A percentile compares a stretch with the other conserved stretches of the same genome.
Conservation (phyloP, 1,140 invertebrate species). For the Contarinia nasturtii region DNA sequence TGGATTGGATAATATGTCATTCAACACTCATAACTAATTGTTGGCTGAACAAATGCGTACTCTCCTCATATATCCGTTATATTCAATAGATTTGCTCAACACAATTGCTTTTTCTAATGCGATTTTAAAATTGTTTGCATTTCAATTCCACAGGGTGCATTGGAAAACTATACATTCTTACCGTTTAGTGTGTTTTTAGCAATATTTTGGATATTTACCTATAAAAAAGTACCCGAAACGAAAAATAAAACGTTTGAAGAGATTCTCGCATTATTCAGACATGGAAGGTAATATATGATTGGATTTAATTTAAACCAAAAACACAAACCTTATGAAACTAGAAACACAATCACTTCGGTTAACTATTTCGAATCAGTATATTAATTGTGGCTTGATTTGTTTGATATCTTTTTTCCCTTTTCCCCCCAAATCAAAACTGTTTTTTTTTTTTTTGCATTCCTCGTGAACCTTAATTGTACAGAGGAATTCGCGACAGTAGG, state of each 20-base stretch:
- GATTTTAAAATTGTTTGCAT: not conserved
- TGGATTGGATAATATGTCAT: not conserved
- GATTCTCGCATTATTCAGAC: conserved; percentile 77
- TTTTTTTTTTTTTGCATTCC: not conserved
- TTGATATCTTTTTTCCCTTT: no score
- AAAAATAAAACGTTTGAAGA: conserved; percentile 98
- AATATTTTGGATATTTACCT: conserved; percentile 94
- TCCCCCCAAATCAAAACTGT: no score
- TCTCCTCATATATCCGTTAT: no score
- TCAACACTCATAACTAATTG: not conserved
- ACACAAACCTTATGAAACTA: no score
- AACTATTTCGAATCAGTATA: no score
- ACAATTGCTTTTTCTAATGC: no score
- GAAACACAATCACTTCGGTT: no score
- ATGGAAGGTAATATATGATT: conserved; percentile 56
- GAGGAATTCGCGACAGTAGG: conserved; percentile 54
- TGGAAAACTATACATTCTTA: conserved; percentile 93
- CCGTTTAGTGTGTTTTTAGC: conserved; percentile 91
- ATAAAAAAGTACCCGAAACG: conserved; percentile 95
- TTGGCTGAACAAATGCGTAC: no score
- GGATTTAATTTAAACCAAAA: no score
- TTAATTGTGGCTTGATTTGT: no score
- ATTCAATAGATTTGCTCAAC: no score
- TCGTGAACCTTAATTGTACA: conserved; percentile 11
- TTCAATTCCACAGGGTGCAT: conserved; percentile 23